Conservation (phyloP, 2,113 vertebrate species). For the Phyllostomus hastatus region DNA sequence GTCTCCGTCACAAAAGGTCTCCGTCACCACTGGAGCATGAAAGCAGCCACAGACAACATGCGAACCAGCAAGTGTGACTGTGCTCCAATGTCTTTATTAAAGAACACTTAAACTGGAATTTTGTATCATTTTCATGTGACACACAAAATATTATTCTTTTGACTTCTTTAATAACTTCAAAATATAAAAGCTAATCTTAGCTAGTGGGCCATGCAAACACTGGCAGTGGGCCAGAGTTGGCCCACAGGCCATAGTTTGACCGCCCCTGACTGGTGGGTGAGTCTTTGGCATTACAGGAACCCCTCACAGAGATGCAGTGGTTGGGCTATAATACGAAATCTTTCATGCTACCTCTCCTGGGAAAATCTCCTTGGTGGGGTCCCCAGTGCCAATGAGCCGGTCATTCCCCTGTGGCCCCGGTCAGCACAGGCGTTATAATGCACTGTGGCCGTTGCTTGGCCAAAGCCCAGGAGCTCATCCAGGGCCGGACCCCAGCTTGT, state of each 20-base stretch:
- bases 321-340: rapidly evolving
- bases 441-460: not conserved
- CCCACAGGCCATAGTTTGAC: not conserved
- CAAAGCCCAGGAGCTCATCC: not conserved
- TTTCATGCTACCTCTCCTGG: not conserved
- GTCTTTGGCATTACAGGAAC: not conserved
- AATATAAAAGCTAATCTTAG: not conserved
- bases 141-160: not conserved
- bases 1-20: not conserved
- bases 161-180: not conserved
- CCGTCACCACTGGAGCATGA: too few species aligned
- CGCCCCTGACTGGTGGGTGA: not conserved
- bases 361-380: not conserved
- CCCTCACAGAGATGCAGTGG: rapidly evolving
- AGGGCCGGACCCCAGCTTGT: not conserved
- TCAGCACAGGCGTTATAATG: too few species aligned
- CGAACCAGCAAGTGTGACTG: not conserved
- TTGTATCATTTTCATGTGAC: not conserved
- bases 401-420: not conserved
- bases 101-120: not conserved
- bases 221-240: too few species aligned
- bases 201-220: not conserved
- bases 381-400: rapidly evolving
- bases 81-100: not conserved
- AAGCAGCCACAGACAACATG: not conserved